Evolutionary conservation across 1,140 invertebrate species (phyloP), one percentile per base, ranked within the genome.

Genomic region (Thaumetopoea pityocampa): DNA sequence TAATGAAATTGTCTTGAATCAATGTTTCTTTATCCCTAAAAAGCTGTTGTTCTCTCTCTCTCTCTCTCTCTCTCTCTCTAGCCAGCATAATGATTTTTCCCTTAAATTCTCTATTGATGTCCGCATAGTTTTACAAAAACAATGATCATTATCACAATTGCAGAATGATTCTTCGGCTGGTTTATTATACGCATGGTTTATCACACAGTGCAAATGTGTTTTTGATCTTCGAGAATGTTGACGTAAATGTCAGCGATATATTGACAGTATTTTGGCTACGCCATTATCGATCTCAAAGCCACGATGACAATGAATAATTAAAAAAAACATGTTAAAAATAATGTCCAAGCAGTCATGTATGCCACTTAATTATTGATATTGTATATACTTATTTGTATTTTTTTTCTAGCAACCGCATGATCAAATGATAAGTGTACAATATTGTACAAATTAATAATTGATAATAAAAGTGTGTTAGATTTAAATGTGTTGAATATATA

Each of bases 401-500:
- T 26, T 36, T 36, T 24, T 30, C 27, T 22, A 27, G 37, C 18
- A 40, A 40, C 18, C 11, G n/a, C 30, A 30, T 22, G 27, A 40
- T 27, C 37, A 40, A 40, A n/a, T 40, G 27, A 40, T 38, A 19
- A 40, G 15, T 40, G 37, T 40, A 40, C 37, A 40, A 40, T 40
- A 38, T 8, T 38, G 23, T 30, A 40, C 27, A 40, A 40, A 30
- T 40, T n/a, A 17, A 40, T 30, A 40, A 28, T 38, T 38, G 24
- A 37, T 37, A 37, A 18, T 34, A 15, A 26, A 23, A 38, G 35
- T 43, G n/a, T 44, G 47, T 15, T 23, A 24, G 22, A 46, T 37
- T 37, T 36, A 34, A 34, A 48, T 33, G 36, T 51, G 27, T 36
- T 27, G 35, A 15, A 24, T 22, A 40, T 38, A 17, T 23, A 23